phyloP scores from a whole-genome alignment of 2,113 vertebrate species.

The Cephalophus harveyi region DNA sequence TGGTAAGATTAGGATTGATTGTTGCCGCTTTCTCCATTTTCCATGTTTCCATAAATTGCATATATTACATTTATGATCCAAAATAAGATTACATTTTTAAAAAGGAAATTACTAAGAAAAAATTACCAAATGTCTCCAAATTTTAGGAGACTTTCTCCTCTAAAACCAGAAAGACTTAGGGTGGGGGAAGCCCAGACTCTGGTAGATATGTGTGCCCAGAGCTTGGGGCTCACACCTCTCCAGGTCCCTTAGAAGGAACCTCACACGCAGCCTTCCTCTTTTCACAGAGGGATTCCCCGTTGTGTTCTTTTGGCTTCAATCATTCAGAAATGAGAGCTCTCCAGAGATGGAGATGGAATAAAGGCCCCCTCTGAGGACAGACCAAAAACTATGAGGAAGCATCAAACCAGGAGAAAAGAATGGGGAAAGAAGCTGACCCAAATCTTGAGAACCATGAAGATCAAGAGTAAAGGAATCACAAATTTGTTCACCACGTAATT shows the following conservation, averaged over 20 bases:
- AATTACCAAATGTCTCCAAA: neutral
- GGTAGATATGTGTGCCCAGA: neutral
- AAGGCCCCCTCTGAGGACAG: neutral
- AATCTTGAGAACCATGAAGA: neutral
- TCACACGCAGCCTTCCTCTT: accelerated
- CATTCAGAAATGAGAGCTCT: neutral
- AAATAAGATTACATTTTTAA: conserved; percentile 48
- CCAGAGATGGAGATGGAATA: neutral
- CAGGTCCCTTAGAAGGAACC: neutral
- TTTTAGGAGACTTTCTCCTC: neutral
- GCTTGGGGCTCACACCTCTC: neutral
- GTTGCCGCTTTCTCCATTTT: neutral
- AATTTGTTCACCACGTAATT: neutral
- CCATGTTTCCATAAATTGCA: conserved; percentile 25
- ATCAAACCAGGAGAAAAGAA: neutral
- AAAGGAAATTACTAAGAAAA: neutral
- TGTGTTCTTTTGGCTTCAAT: too few relatives aligned
- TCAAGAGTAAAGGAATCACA: neutral
- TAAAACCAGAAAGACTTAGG: neutral
- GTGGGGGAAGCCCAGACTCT: too few relatives aligned
- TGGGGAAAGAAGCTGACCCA: neutral
- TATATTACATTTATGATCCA: conserved; percentile 15
- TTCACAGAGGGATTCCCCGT: neutral
- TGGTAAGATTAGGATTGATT: conserved; percentile 43
- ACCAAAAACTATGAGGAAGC: neutral